phyloP scores from a whole-genome alignment of 2,888 invertebrate genomes.

The Dolichopus griseipennis region DNA sequence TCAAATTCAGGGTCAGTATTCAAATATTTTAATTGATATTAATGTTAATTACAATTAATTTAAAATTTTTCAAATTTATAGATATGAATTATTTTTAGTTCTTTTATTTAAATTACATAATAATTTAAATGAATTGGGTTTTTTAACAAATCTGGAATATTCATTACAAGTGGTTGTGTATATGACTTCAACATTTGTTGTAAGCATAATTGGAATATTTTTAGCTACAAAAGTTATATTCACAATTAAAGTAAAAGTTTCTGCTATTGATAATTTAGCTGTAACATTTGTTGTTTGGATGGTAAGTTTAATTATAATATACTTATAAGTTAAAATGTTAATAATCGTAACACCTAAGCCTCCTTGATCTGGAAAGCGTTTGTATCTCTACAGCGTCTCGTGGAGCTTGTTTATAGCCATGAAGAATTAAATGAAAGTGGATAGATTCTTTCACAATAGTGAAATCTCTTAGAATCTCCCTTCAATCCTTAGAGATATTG shows the following conservation, averaged over 20 bases:
- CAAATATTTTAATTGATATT: too few species aligned
- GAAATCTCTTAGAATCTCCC: too few species aligned
- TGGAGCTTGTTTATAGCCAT: too few species aligned
- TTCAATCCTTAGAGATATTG: too few species aligned
- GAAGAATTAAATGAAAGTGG: too few species aligned
- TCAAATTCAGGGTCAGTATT: too few species aligned
- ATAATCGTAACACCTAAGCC: too few species aligned
- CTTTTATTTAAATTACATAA: constrained; percentile 39
- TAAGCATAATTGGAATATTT: constrained; percentile 40
- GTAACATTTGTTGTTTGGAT: constrained; percentile 36
- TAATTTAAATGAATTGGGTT: constrained; percentile 35
- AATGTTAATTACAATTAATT: neutral
- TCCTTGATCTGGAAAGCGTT: too few species aligned
- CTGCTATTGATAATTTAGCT: constrained; percentile 33
- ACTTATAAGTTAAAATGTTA: too few species aligned
- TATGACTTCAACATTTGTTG: constrained; percentile 38
- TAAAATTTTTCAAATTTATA: neutral
- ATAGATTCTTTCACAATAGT: too few species aligned
- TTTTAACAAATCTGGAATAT: constrained; percentile 34
- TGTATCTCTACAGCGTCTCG: too few species aligned
- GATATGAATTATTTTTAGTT: constrained; percentile 32
- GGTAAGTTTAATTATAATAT: too few species aligned
- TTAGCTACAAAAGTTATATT: constrained; percentile 40
- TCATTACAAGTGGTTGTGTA: constrained; percentile 39
- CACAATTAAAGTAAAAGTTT: constrained; percentile 34